Conservation (phyloP, 2,888 invertebrate species). For the Metalampra italica region DNA sequence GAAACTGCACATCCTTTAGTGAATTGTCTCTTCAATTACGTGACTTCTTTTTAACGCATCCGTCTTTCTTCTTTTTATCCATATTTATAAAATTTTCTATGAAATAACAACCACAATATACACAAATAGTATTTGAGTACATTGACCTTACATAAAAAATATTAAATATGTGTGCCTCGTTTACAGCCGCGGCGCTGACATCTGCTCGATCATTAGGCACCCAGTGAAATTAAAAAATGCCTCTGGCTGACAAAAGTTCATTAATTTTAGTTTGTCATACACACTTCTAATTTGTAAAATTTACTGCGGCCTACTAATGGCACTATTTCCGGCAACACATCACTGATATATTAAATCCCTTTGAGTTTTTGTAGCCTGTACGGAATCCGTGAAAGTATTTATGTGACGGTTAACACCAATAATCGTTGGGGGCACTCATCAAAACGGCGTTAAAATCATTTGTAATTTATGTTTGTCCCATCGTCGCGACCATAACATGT, state of each 20-base stretch:
- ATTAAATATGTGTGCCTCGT: slow-evolving; percentile 7
- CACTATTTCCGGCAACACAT: slow-evolving; percentile 66
- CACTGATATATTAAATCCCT: slow-evolving; percentile 51
- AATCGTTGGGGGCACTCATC: slow-evolving; percentile 49
- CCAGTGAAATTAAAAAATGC: slow-evolving; percentile 53
- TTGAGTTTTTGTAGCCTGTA: slow-evolving; percentile 32
- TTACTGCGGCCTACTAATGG: slow-evolving; percentile 66
- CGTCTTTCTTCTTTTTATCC: background rate
- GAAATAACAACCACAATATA: too few species aligned
- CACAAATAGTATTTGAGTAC: background rate
- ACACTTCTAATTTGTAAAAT: slow-evolving; percentile 73
- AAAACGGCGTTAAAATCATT: slow-evolving; percentile 54
- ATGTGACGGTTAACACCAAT: slow-evolving; percentile 66
- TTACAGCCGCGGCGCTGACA: slow-evolving; percentile 54
- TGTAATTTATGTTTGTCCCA: slow-evolving; percentile 42
- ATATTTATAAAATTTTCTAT: background rate
- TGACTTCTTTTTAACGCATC: too few species aligned
- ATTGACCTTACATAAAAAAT: slow-evolving; percentile 9
- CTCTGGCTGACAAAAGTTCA: slow-evolving; percentile 47
- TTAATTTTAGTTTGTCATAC: slow-evolving; percentile 76
- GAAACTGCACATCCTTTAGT: too few species aligned
- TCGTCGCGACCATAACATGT: slow-evolving; percentile 10
- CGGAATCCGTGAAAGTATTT: slow-evolving; percentile 55
- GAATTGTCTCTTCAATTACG: too few species aligned
- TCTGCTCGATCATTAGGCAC: slow-evolving; percentile 64